phyloP scores from a whole-genome alignment of 1,140 invertebrate species.

The Steinernema khuongi region DNA sequence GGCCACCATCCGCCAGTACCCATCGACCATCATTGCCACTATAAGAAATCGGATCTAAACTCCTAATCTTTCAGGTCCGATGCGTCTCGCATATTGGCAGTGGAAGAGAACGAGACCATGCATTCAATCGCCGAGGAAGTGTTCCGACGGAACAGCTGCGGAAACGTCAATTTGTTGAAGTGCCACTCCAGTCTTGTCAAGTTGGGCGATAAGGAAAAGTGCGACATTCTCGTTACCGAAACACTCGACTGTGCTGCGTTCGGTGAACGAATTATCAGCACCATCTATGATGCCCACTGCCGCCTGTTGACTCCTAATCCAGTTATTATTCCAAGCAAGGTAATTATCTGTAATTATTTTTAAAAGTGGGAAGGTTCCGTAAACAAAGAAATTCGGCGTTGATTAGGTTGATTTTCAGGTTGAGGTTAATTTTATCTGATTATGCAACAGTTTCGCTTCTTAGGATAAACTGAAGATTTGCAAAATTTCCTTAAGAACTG shows the following conservation, averaged over 20 bases:
- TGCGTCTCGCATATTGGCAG: not conserved
- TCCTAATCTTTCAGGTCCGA: not conserved
- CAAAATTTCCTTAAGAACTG: no score
- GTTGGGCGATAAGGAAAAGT: not conserved
- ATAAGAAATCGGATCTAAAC: no score
- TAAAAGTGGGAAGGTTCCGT: not conserved
- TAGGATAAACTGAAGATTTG: no score
- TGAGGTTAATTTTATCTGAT: no score
- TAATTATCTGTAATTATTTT: not conserved
- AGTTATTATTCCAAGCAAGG: not conserved
- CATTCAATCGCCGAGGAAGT: not conserved
- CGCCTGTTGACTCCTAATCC: not conserved
- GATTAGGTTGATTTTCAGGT: no score
- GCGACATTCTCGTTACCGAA: constrained; percentile 1
- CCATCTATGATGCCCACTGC: not conserved
- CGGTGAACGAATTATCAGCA: not conserved
- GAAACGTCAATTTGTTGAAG: not conserved
- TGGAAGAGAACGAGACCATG: not conserved
- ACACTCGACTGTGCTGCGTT: not conserved
- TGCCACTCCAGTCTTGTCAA: not conserved
- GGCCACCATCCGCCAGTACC: no score
- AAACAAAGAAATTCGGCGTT: no score
- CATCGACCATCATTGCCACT: no score
- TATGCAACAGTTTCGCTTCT: no score
- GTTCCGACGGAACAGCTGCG: not conserved